Evolutionary conservation across 2,888 invertebrate species (phyloP).

Genomic region (Rhimphoctona megacephalus): DNA sequence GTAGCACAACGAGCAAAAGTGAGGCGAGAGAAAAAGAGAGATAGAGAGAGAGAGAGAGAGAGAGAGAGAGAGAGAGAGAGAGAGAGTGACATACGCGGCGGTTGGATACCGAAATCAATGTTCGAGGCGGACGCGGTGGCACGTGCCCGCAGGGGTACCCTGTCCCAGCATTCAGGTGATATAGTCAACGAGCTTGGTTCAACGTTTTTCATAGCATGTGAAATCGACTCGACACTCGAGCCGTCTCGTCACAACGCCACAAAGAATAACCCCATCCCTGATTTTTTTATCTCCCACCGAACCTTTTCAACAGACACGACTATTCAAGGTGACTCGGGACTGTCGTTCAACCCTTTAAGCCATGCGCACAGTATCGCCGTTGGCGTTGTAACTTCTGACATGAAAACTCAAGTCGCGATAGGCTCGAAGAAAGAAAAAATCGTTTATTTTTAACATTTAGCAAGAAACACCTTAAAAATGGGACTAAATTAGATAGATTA

Average conservation of each 20-base stretch:
- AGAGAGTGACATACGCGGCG: slow-evolving; percentile 60
- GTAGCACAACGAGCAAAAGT: slow-evolving; percentile 43
- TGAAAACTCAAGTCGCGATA: background rate
- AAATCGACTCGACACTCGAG: slow-evolving; percentile 63
- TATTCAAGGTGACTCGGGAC: slow-evolving; percentile 42
- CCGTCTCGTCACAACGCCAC: slow-evolving; percentile 54
- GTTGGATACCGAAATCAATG: slow-evolving; percentile 68
- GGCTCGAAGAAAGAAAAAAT: background rate
- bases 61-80: slow-evolving; percentile 41
- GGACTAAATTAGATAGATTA: background rate
- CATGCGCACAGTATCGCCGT: slow-evolving; percentile 25
- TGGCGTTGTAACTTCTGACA: slow-evolving; percentile 23
- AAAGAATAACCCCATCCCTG: slow-evolving; percentile 20
- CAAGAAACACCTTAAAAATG: background rate
- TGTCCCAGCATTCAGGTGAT: slow-evolving; percentile 99
- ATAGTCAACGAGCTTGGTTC: slow-evolving; percentile 85
- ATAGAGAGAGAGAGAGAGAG: slow-evolving; percentile 57
- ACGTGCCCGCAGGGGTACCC: slow-evolving; percentile 93
- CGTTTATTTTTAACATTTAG: background rate
- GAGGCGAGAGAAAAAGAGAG: slow-evolving; percentile 32
- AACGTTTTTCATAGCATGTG: slow-evolving; percentile 35
- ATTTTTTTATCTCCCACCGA: slow-evolving; percentile 14
- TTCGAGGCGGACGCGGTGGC: slow-evolving; percentile 77
- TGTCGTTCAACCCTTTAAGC: slow-evolving; percentile 19
- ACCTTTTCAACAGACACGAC: slow-evolving; percentile 5